Evolutionary conservation across 2,113 vertebrate genomes (phyloP).

Genomic region (Centropristis striata): DNA sequence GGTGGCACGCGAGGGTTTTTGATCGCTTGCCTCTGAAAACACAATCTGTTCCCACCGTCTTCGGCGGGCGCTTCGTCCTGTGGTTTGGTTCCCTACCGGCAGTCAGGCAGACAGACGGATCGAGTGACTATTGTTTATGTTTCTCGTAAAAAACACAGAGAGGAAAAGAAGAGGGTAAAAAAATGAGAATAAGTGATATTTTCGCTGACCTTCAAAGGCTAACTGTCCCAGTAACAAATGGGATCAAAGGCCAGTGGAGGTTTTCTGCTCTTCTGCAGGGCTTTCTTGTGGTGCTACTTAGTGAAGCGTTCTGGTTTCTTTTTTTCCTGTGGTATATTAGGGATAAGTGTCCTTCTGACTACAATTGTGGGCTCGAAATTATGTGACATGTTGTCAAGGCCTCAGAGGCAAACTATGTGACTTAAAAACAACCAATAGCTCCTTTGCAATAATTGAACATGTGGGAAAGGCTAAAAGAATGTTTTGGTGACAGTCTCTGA

Average conservation of each 20-base stretch:
- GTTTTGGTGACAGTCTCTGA: slow-evolving; percentile 52
- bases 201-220: slow-evolving; percentile 79
- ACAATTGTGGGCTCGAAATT: slow-evolving; percentile 60
- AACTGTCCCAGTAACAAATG: slow-evolving; percentile 70
- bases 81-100: slow-evolving; percentile 71
- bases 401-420: slow-evolving; percentile 44
- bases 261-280: slow-evolving; percentile 60
- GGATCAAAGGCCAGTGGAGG: slow-evolving; percentile 75
- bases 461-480: slow-evolving; percentile 35
- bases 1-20: slow-evolving; percentile 85
- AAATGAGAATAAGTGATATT: slow-evolving; percentile 76
- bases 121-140: slow-evolving; percentile 82
- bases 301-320: slow-evolving; percentile 51
- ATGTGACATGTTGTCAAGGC: slow-evolving; percentile 62
- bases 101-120: slow-evolving; percentile 73
- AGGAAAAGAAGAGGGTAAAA: slow-evolving; percentile 49
- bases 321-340: slow-evolving; percentile 62
- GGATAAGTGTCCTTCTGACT: slow-evolving; percentile 66
- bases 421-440: slow-evolving; percentile 54
- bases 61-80: slow-evolving; percentile 59
- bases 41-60: slow-evolving; percentile 78
- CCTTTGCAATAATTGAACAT: slow-evolving; percentile 26
- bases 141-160: slow-evolving; percentile 72
- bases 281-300: slow-evolving; percentile 78
- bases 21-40: slow-evolving; percentile 86